phyloP scores from a whole-genome alignment of 1,140 invertebrate species.

The Reticulitermes speratus region DNA sequence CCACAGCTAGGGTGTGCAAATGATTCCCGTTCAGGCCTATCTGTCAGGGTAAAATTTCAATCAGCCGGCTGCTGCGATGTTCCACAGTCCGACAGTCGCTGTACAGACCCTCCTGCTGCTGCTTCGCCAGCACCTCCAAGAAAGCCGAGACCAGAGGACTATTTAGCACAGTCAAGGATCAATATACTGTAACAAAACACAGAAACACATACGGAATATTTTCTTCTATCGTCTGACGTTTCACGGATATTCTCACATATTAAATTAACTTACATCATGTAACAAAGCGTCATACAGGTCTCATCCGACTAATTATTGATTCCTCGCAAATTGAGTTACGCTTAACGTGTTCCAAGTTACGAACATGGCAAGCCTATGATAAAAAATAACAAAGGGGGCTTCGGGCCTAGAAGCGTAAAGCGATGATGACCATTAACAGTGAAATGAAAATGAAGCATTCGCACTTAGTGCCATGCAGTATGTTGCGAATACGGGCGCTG shows the following conservation, averaged over 20 bases:
- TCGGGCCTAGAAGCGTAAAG: not conserved
- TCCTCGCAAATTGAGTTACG: no score
- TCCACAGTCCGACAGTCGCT: not conserved
- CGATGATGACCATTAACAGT: not conserved
- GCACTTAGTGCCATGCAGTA: not conserved
- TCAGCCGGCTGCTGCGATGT: not conserved
- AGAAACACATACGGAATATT: not conserved
- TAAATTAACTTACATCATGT: no score
- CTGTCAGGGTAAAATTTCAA: constrained; percentile 25
- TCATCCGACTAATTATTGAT: no score
- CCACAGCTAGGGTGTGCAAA: not conserved
- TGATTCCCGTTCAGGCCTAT: not conserved
- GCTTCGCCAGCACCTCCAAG: not conserved
- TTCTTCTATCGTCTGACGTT: no score
- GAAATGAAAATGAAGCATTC: not conserved
- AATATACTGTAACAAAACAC: not conserved
- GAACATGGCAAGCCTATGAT: no score
- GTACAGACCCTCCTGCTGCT: not conserved
- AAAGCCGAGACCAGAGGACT: not conserved
- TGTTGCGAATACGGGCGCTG: not conserved
- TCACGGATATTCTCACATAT: no score
- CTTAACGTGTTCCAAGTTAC: no score
- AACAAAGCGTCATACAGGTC: no score
- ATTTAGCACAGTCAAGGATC: not conserved
- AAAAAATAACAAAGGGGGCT: no score